Conservation (phyloP, 2,113 vertebrate genomes). For the Periophthalmus modestus region DNA sequence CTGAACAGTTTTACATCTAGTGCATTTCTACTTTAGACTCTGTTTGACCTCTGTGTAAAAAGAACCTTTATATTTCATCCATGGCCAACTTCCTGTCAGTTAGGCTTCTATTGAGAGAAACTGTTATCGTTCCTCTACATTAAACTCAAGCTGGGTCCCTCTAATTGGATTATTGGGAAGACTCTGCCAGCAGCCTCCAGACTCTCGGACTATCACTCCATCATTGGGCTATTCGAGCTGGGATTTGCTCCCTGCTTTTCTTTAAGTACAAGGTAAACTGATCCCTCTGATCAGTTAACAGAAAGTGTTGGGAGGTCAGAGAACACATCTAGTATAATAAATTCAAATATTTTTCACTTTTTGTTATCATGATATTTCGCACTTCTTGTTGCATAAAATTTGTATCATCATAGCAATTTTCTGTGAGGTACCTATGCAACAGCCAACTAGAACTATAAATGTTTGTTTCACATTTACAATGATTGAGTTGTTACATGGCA, state of each 20-base stretch:
- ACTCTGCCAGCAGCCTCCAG: slow-evolving; percentile 5
- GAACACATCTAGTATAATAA: neutral
- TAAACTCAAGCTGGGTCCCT: slow-evolving; percentile 25
- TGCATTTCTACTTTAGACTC: neutral
- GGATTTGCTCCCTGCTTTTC: slow-evolving; percentile 9
- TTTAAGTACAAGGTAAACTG: slow-evolving; percentile 35
- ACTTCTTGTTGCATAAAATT: neutral
- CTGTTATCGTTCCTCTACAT: slow-evolving; percentile 21
- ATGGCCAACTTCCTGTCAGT: slow-evolving; percentile 18
- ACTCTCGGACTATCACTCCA: neutral
- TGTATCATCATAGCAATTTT: too few species aligned
- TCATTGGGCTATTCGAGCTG: slow-evolving; percentile 10
- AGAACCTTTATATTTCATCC: neutral
- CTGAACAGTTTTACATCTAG: neutral
- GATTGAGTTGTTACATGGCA: too few species aligned
- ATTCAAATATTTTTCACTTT: neutral
- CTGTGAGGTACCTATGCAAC: too few species aligned
- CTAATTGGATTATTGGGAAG: slow-evolving; percentile 34
- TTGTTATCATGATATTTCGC: neutral
- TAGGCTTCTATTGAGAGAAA: neutral
- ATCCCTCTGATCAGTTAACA: slow-evolving; percentile 21
- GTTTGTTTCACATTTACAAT: too few species aligned
- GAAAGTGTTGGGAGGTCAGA: neutral
- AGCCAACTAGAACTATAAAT: too few species aligned
- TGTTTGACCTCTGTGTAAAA: slow-evolving; percentile 1